phyloP scores from a whole-genome alignment of 2,888 invertebrate species.

The Drosophila anomalata region DNA sequence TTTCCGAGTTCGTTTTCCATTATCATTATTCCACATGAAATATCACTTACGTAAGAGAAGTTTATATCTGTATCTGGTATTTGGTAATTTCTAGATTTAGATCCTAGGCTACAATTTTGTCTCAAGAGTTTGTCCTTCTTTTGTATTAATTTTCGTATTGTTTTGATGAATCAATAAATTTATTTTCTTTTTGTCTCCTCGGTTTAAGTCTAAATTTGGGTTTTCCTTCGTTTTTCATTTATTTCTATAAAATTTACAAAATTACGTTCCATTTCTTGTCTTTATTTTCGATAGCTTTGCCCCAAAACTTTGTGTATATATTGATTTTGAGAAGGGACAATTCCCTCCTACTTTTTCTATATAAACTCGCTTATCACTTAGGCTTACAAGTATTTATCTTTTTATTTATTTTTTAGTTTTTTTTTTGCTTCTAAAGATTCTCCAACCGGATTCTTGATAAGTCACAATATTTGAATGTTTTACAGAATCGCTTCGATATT shows the following conservation, averaged over 20 bases:
- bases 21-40: constrained; percentile 69
- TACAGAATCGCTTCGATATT: constrained; percentile 28
- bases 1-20: constrained; percentile 26
- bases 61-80: constrained; percentile 45
- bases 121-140: constrained; percentile 41
- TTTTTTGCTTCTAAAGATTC: constrained; percentile 28
- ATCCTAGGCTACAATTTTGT: constrained; percentile 72
- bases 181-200: constrained; percentile 31
- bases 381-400: constrained; percentile 48
- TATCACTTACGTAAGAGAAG: constrained; percentile 77
- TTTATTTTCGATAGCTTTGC: constrained; percentile 46
- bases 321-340: constrained; percentile 16
- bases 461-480: constrained; percentile 49
- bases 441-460: constrained; percentile 39
- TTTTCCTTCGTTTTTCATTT: constrained; percentile 58
- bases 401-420: constrained; percentile 10
- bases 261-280: constrained; percentile 69
- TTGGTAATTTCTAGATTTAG: constrained; percentile 59
- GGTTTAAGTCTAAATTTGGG: constrained; percentile 56
- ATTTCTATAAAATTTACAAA: constrained; percentile 82
- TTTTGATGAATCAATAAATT: constrained; percentile 57
- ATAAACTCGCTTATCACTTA: constrained; percentile 65
- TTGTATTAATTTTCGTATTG: constrained; percentile 54
- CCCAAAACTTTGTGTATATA: constrained; percentile 43
- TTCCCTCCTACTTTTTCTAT: constrained; percentile 33